Evolutionary conservation across 2,888 invertebrate species (phyloP).

Genomic region (Terebella lapidaria): DNA sequence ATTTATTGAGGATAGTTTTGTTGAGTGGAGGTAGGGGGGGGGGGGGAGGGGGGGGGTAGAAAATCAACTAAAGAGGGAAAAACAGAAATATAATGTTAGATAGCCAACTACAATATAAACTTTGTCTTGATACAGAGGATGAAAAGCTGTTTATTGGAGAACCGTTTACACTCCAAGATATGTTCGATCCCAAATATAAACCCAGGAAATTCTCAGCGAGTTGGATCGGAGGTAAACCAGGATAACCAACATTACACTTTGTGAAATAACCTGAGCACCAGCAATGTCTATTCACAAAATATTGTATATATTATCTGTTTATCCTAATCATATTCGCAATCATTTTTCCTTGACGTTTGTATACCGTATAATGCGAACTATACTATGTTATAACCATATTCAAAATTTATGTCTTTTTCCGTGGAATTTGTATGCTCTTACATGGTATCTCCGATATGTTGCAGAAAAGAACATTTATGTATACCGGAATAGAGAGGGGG

Average conservation of each 20-base stretch:
- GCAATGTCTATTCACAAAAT: too few species aligned
- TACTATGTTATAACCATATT: neutral
- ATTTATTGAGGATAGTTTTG: too few species aligned
- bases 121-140: neutral
- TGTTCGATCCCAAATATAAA: neutral
- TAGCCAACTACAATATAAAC: neutral
- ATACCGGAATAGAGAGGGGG: slow-evolving; percentile 77
- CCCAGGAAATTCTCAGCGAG: neutral
- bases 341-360: too few species aligned
- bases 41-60: neutral
- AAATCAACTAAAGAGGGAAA: neutral
- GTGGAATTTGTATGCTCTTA: neutral
- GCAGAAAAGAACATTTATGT: slow-evolving; percentile 70
- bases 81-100: neutral
- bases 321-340: neutral
- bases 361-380: neutral
- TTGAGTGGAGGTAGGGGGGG: neutral
- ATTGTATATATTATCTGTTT: neutral
- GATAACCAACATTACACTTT: neutral
- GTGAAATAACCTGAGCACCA: too few species aligned
- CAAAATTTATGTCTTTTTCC: neutral
- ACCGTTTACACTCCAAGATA: neutral
- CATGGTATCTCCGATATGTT: too few species aligned
- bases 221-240: neutral
- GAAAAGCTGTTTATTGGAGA: neutral